These are phyloP conservation scores for Myotis brandtii DNA, from an alignment of 2,113 vertebrate genomes.

Conservation along the genomic window DNA sequence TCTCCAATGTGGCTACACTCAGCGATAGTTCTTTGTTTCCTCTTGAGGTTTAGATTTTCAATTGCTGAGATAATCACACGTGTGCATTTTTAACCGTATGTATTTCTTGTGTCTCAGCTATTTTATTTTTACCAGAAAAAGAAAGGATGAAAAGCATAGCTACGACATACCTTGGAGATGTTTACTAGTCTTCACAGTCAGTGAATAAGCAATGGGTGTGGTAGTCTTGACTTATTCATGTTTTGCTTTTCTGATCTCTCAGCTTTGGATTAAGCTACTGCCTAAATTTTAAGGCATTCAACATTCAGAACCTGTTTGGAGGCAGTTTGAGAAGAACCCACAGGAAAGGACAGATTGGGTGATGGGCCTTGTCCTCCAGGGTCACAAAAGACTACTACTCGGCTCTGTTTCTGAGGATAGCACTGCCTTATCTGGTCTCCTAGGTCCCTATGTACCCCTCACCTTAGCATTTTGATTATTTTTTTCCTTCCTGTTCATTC, in stretches of 20 bases:
- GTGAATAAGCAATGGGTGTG: slow-evolving; percentile 20
- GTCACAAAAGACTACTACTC: background rate
- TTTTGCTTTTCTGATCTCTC: slow-evolving; percentile 39
- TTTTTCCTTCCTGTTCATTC: background rate
- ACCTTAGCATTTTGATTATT: background rate
- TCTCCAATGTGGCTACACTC: background rate
- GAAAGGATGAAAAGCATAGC: slow-evolving; percentile 26
- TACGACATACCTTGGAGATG: background rate
- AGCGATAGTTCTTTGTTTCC: background rate
- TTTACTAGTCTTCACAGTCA: background rate
- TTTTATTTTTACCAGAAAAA: slow-evolving; percentile 37
- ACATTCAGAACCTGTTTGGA: background rate
- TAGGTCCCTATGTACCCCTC: background rate
- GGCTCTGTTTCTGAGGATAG: background rate
- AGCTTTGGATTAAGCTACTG: background rate
- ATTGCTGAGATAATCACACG: background rate
- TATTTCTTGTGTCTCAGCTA: background rate
- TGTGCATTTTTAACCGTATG: background rate
- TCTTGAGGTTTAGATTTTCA: background rate
- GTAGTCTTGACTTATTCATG: background rate
- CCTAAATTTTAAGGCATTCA: slow-evolving; percentile 7
- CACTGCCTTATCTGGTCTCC: background rate
- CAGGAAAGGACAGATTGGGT: background rate
- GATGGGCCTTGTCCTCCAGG: background rate
- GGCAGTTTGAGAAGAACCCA: background rate